Evolutionary conservation across 2,113 vertebrate genomes (phyloP).

Genomic region (Columba janthina): DNA sequence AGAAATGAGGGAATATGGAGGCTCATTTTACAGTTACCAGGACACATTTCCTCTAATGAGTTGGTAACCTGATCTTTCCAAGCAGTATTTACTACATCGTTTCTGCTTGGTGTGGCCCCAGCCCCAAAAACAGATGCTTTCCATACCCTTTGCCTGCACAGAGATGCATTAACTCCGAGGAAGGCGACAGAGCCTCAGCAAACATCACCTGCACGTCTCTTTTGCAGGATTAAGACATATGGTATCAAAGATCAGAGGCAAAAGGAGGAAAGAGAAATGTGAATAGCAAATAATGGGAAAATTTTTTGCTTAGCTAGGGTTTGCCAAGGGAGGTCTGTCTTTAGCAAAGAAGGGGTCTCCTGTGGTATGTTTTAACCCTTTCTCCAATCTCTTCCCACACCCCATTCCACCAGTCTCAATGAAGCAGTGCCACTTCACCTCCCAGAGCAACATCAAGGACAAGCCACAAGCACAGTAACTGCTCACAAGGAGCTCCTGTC

Average conservation of each 20-base stretch:
- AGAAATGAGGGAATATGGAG: constrained; percentile 47
- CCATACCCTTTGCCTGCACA: neutral
- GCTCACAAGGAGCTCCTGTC: neutral
- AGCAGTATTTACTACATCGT: neutral
- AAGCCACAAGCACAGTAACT: neutral
- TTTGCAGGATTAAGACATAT: neutral
- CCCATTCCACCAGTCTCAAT: neutral
- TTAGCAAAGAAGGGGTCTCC: neutral
- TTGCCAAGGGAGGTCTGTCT: neutral
- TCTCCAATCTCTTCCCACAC: neutral
- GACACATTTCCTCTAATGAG: constrained; percentile 44
- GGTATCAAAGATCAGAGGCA: neutral
- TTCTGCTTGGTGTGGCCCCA: neutral
- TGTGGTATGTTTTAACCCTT: neutral
- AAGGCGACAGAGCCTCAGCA: neutral
- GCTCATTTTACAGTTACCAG: constrained; percentile 52
- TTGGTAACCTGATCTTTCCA: constrained; percentile 57
- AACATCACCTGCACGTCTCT: neutral
- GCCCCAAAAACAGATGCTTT: neutral
- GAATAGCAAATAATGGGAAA: neutral
- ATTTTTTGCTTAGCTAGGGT: neutral
- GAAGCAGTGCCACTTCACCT: neutral
- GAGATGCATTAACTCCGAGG: neutral
- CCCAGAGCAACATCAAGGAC: neutral
- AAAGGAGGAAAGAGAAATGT: neutral